phyloP scores from a whole-genome alignment of 2,113 vertebrate species.

The Cavia porcellus region DNA sequence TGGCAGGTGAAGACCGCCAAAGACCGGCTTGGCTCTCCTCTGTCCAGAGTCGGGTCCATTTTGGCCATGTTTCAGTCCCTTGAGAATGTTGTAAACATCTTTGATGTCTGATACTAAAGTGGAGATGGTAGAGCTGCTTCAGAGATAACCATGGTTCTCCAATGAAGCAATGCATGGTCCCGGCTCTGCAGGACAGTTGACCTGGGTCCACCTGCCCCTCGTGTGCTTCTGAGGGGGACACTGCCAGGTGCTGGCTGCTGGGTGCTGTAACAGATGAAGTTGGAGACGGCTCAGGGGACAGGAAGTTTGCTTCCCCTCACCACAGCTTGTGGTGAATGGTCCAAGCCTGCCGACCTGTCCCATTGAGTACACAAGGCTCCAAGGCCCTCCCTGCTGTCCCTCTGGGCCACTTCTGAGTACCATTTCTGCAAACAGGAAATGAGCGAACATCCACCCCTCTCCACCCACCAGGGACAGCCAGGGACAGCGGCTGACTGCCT shows the following conservation, averaged over 20 bases:
- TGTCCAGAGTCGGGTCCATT: background rate
- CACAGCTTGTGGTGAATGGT: background rate
- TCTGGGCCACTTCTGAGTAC: background rate
- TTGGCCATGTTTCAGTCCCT: background rate
- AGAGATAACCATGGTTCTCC: background rate
- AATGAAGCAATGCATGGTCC: background rate
- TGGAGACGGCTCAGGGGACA: background rate
- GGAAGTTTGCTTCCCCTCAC: background rate
- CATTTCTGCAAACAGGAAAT: background rate
- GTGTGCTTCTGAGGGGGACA: background rate
- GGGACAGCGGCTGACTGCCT: background rate
- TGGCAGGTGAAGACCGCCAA: fast-evolving
- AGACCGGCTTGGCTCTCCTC: background rate
- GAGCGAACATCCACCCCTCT: no score
- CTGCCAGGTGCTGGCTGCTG: background rate
- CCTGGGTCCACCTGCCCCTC: background rate
- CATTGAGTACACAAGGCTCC: background rate
- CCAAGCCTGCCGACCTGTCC: background rate
- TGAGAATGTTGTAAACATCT: background rate
- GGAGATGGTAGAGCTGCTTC: background rate
- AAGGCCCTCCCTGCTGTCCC: background rate
- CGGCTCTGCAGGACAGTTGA: background rate
- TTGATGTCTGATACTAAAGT: background rate
- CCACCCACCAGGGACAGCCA: no score
- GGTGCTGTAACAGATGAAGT: background rate